Evolutionary conservation across 2,797 vertebrate species (phyloP), one percentile per base, ranked within the genome.

Genomic region (Dryobates pubescens): DNA sequence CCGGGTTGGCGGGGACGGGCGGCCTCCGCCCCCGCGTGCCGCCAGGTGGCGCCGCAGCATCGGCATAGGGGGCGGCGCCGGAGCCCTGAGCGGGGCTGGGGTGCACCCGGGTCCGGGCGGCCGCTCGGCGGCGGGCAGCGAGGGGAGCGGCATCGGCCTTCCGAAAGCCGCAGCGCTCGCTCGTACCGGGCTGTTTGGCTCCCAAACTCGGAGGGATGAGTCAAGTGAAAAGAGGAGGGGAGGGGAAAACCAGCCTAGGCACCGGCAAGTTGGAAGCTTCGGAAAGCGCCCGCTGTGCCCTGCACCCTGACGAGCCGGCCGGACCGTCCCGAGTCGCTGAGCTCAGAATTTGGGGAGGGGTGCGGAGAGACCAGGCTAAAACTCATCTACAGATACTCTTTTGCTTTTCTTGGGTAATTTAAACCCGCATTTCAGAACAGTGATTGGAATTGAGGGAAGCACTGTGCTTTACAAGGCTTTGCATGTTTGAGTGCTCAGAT

Each of bases 31-130:
- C 18, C 49, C 34, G 13, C 2, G 1, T 0, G 13, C 92, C 94
- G 77, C 87, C 87, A 92, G 94, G 92, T 86, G 94, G 84, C 89
- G 84, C 87, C 81, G 26, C 87, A 82, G 77, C 92, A 73, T 41
- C 54, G 80, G 76, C 29, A 9, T 65, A 65, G 63, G 53, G 73
- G 68, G 43, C 34, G 57, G 41, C 3, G 34, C 34, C 34, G 8
- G 7, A 10, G 47, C 2, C 56, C 26, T 15, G 8, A 24, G 36
- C 38, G 17, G 62, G 34, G 51, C 22, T 51, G 49, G 49, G 23
- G 8, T 16, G 59, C 58, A 13, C 18, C 58, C 20, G 58, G 58
- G 57, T 30, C 22, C 14, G 53, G 15, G 24, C 9, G 14, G 53
- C 7, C 26, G 26, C 53, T 54, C 58, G 26, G 59, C n/a, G 18